Evolutionary conservation across 2,888 invertebrate genomes (phyloP), one percentile per base, ranked within the genome.

Genomic region (Strigamia maritima): DNA sequence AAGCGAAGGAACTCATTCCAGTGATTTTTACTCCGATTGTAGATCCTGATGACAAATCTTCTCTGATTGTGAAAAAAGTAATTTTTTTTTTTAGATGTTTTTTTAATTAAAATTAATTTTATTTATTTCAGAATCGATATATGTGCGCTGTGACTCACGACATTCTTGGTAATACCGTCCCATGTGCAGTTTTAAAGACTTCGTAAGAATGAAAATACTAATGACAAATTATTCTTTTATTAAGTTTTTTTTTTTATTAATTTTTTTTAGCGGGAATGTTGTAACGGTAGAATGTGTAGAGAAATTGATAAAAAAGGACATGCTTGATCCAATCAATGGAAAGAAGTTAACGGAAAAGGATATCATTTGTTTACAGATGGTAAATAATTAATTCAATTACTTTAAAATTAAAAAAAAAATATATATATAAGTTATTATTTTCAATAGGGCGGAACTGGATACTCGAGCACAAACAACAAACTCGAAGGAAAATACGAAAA

Each of bases 71-170:
- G 0, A 95, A 94, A 86, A 92, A 94, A 85, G 94, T 14, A n/a
- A n/a, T n/a, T n/a, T n/a, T n/a, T n/a, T n/a, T n/a, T n/a, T n/a
- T n/a, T n/a, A n/a, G n/a, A n/a, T n/a, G n/a, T n/a, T n/a, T n/a
- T n/a, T n/a, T n/a, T n/a, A n/a, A n/a, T n/a, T n/a, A n/a, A n/a
- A n/a, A 77, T 77, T 76, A 28, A 78, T 75, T 75, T 26, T 77
- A 2, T 22, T 31, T n/a, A n/a, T 82, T 83, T 2, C 81, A 87
- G 85, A 85, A 94, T 82, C 90, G 98, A 83, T 99, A 97, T 85
- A 97, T 97, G 92, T 99, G 99, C 86, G 95, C 98, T 0, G 93
- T 99, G 0, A 98, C 98, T 0, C 94, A 96, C 86, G 99, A 99
- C 86, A 91, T 97, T 81, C 88, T 99, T 44, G 93, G 94, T 81